Percentiles rank a stretch among this genome's conserved stretches.
Evolutionary conservation across 2,888 invertebrate species (phyloP).

Genomic region (Noctua janthina): DNA sequence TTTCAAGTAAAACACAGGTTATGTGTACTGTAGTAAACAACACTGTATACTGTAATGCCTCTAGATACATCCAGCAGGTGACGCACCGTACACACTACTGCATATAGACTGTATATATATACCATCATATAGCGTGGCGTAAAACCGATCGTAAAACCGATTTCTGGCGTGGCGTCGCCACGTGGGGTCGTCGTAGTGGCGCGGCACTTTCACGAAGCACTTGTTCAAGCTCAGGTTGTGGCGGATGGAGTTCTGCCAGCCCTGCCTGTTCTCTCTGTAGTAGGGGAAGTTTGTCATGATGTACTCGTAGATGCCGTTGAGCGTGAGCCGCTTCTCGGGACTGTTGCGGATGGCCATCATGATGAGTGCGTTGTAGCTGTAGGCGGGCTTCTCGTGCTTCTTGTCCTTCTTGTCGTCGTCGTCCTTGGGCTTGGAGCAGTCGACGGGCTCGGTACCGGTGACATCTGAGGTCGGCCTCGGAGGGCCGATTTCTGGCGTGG

Average conservation of each 20-base stretch:
- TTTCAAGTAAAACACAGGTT: too few relatives aligned
- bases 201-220: constrained; percentile 99
- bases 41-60: too few relatives aligned
- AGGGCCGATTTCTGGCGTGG: too few relatives aligned
- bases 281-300: constrained; percentile 99
- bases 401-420: constrained; percentile 87
- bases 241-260: constrained; percentile 99
- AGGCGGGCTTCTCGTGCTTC: constrained; percentile 98
- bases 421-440: constrained; percentile 91
- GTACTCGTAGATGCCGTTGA: constrained; percentile 99
- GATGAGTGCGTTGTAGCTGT: constrained; percentile 99
- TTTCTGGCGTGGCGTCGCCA: too few relatives aligned
- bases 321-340: constrained; percentile 97
- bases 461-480: constrained; percentile 91
- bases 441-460: constrained; percentile 94
- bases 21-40: too few relatives aligned
- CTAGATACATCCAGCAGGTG: too few relatives aligned
- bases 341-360: constrained; percentile 99
- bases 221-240: constrained; percentile 99
- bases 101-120: too few relatives aligned
- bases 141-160: too few relatives aligned
- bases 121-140: too few relatives aligned
- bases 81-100: too few relatives aligned
- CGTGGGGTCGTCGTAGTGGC: constrained; percentile 99
- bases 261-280: constrained; percentile 99